Conservation (phyloP, 1,140 invertebrate species). For the Diabrotica undecimpunctata region DNA sequence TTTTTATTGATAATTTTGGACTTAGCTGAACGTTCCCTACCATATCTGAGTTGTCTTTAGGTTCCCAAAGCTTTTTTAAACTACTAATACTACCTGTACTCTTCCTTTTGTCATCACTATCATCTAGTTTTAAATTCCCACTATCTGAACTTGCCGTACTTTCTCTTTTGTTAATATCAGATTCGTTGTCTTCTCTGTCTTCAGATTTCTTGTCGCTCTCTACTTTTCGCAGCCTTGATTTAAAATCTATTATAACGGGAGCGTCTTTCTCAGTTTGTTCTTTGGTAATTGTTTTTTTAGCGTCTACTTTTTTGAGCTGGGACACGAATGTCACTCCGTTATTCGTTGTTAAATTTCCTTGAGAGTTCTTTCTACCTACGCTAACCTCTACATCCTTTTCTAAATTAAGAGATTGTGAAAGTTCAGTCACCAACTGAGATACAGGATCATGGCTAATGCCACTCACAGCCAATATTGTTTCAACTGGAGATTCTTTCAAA, state of each 20-base stretch:
- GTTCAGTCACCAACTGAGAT: slow-evolving; percentile 72
- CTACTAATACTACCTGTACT: slow-evolving; percentile 91
- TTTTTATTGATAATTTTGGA: slow-evolving; percentile 59
- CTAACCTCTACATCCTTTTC: slow-evolving; percentile 24
- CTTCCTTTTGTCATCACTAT: slow-evolving; percentile 77
- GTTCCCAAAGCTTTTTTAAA: slow-evolving; percentile 89
- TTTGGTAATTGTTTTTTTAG: slow-evolving; percentile 39
- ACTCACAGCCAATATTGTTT: slow-evolving; percentile 44
- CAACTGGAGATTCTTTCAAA: slow-evolving; percentile 50
- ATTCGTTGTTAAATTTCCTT: slow-evolving; percentile 24
- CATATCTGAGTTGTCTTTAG: slow-evolving; percentile 54
- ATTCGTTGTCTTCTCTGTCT: slow-evolving; percentile 47
- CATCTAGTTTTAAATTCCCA: slow-evolving; percentile 53
- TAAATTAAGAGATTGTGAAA: slow-evolving; percentile 34
- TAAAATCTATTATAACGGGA: slow-evolving; percentile 71
- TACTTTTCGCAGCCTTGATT: slow-evolving; percentile 79
- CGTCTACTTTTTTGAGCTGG: slow-evolving; percentile 43
- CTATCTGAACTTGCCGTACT: slow-evolving; percentile 46
- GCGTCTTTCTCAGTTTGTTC: slow-evolving; percentile 42
- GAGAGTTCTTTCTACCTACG: slow-evolving; percentile 24
- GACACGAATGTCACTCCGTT: slow-evolving; percentile 39
- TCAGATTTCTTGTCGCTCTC: slow-evolving; percentile 54
- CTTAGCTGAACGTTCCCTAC: slow-evolving; percentile 52
- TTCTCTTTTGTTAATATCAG: slow-evolving; percentile 40
- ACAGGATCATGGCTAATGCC: slow-evolving; percentile 60